Evolutionary conservation across 2,888 invertebrate genomes (phyloP).

Genomic region (Trachelus troglodyta): DNA sequence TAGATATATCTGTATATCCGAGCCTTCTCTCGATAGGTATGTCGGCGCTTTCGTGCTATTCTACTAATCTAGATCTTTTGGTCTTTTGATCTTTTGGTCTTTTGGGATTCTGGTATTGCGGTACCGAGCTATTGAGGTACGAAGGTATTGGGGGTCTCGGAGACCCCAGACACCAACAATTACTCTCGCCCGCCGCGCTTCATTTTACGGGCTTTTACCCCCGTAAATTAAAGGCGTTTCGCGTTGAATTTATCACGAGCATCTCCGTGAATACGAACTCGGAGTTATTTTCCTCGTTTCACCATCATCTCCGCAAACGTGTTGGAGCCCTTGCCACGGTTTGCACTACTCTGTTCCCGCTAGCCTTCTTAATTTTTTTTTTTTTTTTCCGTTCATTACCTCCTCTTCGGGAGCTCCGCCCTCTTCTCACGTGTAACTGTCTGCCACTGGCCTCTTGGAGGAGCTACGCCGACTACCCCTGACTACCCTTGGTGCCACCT

Average conservation of each 20-base stretch:
- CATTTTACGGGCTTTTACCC: constrained; percentile 6
- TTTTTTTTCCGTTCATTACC: not conserved
- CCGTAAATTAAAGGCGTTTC: constrained; percentile 41
- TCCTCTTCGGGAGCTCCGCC: not conserved
- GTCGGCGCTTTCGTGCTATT: no score
- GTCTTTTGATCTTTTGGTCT: no score
- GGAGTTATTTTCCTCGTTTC: constrained; percentile 40
- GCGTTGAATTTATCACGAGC: constrained; percentile 40
- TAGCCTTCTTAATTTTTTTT: not conserved
- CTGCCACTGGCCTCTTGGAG: not conserved
- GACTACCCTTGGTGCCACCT: not conserved
- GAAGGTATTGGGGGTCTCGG: not conserved
- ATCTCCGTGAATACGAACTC: constrained; percentile 35
- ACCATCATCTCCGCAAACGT: constrained; percentile 34
- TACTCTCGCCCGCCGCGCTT: constrained; percentile 21
- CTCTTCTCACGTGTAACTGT: not conserved
- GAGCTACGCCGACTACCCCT: not conserved
- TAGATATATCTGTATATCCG: no score
- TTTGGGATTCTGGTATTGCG: no score
- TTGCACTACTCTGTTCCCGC: not conserved
- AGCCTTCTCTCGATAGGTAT: no score
- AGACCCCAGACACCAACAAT: not conserved
- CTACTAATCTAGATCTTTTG: no score
- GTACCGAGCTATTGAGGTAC: no score
- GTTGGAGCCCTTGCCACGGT: not conserved